Percentiles rank a stretch among this genome's conserved stretches.
Evolutionary conservation across 2,797 vertebrate species (phyloP).

Genomic region (Neosilurus hyrtlii): DNA sequence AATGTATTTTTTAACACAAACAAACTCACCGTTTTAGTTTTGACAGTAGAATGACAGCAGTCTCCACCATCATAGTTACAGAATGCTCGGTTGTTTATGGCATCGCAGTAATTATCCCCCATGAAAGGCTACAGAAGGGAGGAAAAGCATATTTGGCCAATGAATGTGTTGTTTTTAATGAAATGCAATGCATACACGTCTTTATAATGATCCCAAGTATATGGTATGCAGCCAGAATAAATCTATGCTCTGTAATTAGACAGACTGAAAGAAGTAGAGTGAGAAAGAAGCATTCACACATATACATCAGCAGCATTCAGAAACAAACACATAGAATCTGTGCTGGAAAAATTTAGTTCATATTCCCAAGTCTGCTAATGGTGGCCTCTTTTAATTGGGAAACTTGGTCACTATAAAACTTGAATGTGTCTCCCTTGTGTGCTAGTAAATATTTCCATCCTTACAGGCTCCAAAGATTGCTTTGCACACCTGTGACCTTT

Average conservation of each 20-base stretch:
- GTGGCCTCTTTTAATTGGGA: conserved; percentile 56
- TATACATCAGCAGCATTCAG: conserved; percentile 46
- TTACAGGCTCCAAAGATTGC: conserved; percentile 50
- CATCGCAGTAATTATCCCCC: conserved; percentile 97
- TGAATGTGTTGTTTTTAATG: not conserved
- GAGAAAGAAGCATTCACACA: conserved; percentile 46
- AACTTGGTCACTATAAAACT: conserved; percentile 58
- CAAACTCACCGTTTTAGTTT: conserved; percentile 86
- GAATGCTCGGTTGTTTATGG: conserved; percentile 96
- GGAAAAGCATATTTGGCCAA: conserved; percentile 6
- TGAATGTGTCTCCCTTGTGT: conserved; percentile 54
- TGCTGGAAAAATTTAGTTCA: conserved; percentile 56
- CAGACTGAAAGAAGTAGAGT: not conserved
- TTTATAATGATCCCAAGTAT: not conserved
- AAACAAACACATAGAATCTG: conserved; percentile 52
- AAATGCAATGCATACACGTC: not conserved
- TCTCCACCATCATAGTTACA: conserved; percentile 97
- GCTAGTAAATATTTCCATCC: conserved; percentile 60
- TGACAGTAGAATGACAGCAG: conserved; percentile 95
- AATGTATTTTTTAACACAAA: not conserved
- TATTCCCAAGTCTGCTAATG: conserved; percentile 50
- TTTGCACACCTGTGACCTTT: conserved; percentile 56
- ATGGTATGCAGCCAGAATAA: not conserved
- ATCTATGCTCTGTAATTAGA: not conserved
- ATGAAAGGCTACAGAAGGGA: conserved; percentile 78